Base-by-base conservation (phyloP, 64 coral and sea anemone genomes). In the Pocillopora verrucosa region DNA sequence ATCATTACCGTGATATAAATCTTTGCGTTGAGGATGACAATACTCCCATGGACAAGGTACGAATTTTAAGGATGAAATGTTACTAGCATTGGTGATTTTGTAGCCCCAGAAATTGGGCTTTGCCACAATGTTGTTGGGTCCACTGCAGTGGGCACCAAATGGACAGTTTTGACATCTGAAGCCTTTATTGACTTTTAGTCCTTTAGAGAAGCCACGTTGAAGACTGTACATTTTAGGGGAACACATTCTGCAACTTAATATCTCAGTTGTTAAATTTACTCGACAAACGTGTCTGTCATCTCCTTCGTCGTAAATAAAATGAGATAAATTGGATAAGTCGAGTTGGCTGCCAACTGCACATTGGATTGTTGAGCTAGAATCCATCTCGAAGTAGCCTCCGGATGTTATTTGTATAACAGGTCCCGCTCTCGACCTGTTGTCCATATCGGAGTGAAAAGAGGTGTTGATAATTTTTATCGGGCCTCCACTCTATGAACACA, bases 41-140 rank as follows among this genome's bases (percentile, higher is more conserved):
- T 93, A 93, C 63, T 88, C 57, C 65, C 88, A 78, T 14, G 92
- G 92, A 45, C 92, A 93, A 13, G n/a, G 37, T 13, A 56, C 19
- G 34, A 93, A 93, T 26, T 41, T 56, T 11, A 93, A 58, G 0
- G 30, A 72, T 34, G 86, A 56, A 3, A 78, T 56, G 25, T 82
- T 73, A 11, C 65, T 61, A 7, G 56, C 15, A 35, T 72, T 76
- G 34, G 34, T 68, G 0, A 83, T 10, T 37, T 60, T 36, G 63
- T 89, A 93, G 7, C 92, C 92, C 92, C 92, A 93, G 30, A 94
- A 93, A 76, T 89, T 75, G 19, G 24, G 56, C 38, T 59, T 82
- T 17, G 83, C 84, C 20, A 72, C 60, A 19, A 90, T 90, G n/a
- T 86, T 86, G 17, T 60, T 56, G 22, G 72, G n/a, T 79, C 77